phyloP scores from a whole-genome alignment of 1,140 invertebrate genomes.

The Drosophila obscura region DNA sequence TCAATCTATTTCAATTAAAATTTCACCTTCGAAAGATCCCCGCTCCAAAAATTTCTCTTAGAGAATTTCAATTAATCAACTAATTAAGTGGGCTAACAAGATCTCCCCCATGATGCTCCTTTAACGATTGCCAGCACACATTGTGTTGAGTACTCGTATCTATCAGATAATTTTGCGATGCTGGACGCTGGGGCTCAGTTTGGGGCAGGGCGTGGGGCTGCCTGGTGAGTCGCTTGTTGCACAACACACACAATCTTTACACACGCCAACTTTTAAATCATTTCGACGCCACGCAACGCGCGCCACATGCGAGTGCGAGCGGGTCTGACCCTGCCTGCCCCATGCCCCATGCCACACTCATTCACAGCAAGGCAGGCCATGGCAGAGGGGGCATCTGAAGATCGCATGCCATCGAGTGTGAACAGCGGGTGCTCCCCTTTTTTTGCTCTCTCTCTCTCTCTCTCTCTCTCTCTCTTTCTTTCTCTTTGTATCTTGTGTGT shows the following conservation, averaged over 20 bases:
- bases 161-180: no score
- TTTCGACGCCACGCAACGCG: slow-evolving; percentile 60
- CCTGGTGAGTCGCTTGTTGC: not conserved
- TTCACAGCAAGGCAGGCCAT: slow-evolving; percentile 17
- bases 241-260: slow-evolving; percentile 13
- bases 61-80: no score
- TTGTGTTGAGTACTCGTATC: no score
- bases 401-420: slow-evolving; percentile 69
- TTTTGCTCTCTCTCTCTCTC: slow-evolving; percentile 1
- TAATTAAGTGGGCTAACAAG: slow-evolving; percentile 13
- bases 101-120: slow-evolving; percentile 3
- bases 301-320: slow-evolving; percentile 34
- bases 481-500: not conserved
- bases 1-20: no score
- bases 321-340: not conserved
- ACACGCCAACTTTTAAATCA: slow-evolving; percentile 66
- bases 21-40: no score
- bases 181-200: slow-evolving; percentile 7
- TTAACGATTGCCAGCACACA: no score
- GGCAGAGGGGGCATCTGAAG: slow-evolving; percentile 43
- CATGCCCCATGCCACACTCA: not conserved
- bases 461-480: slow-evolving; percentile 4
- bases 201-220: no score
- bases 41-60: no score
- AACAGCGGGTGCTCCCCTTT: slow-evolving; percentile 56